Evolutionary conservation across 2,888 invertebrate species (phyloP).

Genomic region (Orthosia incerta): DNA sequence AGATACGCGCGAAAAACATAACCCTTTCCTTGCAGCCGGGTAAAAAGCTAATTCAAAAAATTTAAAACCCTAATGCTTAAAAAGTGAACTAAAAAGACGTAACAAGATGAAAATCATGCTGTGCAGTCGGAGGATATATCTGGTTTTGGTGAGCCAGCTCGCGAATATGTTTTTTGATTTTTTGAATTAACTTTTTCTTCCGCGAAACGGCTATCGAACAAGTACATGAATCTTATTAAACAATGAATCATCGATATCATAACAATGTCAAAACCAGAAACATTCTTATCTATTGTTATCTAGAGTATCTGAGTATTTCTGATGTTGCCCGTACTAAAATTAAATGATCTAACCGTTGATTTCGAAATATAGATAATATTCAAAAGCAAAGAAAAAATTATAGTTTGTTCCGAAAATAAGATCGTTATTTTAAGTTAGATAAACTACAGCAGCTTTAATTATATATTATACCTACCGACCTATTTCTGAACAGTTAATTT

Average conservation of each 20-base stretch:
- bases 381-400: not conserved
- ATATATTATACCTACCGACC: not conserved
- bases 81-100: no score
- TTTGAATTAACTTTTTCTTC: no score
- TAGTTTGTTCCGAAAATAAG: not conserved
- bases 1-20: no score
- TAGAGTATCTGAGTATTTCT: slow-evolving; percentile 12
- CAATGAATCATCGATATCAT: slow-evolving; percentile 23
- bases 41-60: no score
- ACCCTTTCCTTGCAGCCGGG: no score
- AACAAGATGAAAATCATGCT: no score
- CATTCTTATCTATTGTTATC: slow-evolving; percentile 30
- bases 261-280: slow-evolving; percentile 10
- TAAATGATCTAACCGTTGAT: not conserved
- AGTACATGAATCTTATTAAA: slow-evolving; percentile 4
- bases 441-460: not conserved
- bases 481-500: not conserved
- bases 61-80: no score
- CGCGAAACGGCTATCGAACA: not conserved
- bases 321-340: not conserved
- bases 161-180: no score
- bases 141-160: no score
- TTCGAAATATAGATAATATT: not conserved
- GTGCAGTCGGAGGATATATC: no score
- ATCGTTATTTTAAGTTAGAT: not conserved